Evolutionary conservation across 1,140 invertebrate genomes (phyloP).

Genomic region (Trachelipus rathkii): DNA sequence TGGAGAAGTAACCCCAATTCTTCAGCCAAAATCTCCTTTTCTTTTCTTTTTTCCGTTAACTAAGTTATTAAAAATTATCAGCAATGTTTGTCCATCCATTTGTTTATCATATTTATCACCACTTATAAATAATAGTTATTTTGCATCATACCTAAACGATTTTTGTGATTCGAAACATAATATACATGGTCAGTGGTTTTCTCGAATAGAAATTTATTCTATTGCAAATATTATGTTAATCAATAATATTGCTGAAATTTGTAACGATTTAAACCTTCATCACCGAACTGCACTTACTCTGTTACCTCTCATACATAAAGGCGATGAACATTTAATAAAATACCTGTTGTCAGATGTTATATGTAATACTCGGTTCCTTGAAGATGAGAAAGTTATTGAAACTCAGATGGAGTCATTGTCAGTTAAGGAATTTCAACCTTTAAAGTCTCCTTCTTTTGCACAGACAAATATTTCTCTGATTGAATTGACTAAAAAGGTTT

Average conservation of each 20-base stretch:
- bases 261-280: conserved; percentile 22
- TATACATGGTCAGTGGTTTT: conserved; percentile 33
- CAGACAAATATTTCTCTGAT: conserved; percentile 32
- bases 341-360: conserved; percentile 28
- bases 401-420: conserved; percentile 22
- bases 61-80: conserved; percentile 25
- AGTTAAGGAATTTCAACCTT: conserved; percentile 35
- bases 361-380: conserved; percentile 27
- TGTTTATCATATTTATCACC: neutral
- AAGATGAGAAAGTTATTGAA: conserved; percentile 30
- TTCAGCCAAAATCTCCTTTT: conserved; percentile 31
- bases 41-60: conserved; percentile 32
- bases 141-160: conserved; percentile 26
- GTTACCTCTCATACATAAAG: conserved; percentile 35
- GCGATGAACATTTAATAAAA: conserved; percentile 37
- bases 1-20: conserved; percentile 33
- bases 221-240: conserved; percentile 32
- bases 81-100: conserved; percentile 32
- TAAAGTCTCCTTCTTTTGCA: conserved; percentile 34
- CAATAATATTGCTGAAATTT: neutral
- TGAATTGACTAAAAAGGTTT: conserved; percentile 30
- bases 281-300: conserved; percentile 33
- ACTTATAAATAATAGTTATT: conserved; percentile 28
- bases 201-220: conserved; percentile 33
- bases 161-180: conserved; percentile 15